Conservation (phyloP, 2,113 vertebrate species). For the Pterocles burchelli region DNA sequence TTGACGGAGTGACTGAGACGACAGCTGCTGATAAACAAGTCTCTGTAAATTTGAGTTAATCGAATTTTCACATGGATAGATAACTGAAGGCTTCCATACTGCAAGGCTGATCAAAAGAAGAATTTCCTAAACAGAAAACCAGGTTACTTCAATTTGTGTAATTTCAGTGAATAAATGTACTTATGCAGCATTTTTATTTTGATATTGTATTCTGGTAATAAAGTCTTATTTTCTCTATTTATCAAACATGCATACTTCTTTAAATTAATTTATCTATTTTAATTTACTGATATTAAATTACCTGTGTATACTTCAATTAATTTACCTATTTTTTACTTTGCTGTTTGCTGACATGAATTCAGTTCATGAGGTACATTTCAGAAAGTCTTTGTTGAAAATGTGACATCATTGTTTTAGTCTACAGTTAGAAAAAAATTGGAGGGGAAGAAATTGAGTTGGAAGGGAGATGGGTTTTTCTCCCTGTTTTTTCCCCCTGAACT, state of each 20-base stretch:
- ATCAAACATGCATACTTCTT: not conserved
- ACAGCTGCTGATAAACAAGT: not conserved
- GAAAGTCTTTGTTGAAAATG: not conserved
- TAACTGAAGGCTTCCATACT: not conserved
- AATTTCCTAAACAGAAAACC: not conserved
- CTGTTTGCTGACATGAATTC: not conserved
- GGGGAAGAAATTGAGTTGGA: not conserved
- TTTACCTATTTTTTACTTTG: not conserved
- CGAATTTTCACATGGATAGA: not conserved
- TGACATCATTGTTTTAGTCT: not conserved
- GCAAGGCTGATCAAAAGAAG: not conserved
- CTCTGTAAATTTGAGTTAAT: not conserved
- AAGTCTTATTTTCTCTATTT: not conserved
- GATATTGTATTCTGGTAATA: not conserved
- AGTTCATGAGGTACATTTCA: not conserved
- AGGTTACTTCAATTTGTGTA: not conserved
- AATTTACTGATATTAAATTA: not conserved
- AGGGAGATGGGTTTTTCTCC: not conserved
- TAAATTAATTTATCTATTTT: not conserved
- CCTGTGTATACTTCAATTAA: not conserved
- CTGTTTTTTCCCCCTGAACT: fast-evolving
- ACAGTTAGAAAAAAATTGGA: not conserved
- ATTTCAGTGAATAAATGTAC: not conserved
- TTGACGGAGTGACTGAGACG: not conserved
- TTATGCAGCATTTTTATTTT: not conserved